These are phyloP conservation scores for Pseudochromis fuscus DNA, from an alignment of 2,797 vertebrate species.

Conservation along the genomic window DNA sequence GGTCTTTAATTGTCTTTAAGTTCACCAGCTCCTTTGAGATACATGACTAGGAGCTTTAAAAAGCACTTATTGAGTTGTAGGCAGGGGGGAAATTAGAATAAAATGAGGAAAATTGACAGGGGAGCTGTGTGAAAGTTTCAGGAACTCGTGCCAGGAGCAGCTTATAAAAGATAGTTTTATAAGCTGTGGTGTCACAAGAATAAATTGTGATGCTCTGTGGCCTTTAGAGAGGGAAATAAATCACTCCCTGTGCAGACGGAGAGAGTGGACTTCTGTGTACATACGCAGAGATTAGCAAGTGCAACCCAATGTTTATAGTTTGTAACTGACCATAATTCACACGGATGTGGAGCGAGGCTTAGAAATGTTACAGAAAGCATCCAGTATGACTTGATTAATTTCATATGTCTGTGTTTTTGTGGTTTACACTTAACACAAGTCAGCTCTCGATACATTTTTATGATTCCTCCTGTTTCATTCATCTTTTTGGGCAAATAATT, in stretches of 20 bases:
- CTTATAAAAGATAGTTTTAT: constrained; percentile 70
- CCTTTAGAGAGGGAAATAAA: constrained; percentile 68
- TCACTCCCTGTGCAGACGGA: constrained; percentile 47
- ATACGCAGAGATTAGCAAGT: constrained; percentile 27
- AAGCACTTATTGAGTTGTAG: constrained; percentile 39
- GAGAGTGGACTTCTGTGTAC: constrained; percentile 32
- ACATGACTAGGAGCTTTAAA: constrained; percentile 45
- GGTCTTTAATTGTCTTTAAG: constrained; percentile 36
- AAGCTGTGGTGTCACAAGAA: constrained; percentile 56
- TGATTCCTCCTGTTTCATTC: constrained; percentile 25
- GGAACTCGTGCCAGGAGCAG: constrained; percentile 61
- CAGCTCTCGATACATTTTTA: constrained; percentile 5
- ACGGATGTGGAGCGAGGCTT: background rate
- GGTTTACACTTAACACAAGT: constrained; percentile 17
- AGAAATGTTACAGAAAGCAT: background rate
- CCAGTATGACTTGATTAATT: background rate
- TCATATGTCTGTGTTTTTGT: constrained; percentile 8
- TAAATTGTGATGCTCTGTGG: constrained; percentile 63
- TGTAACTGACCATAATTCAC: constrained; percentile 38
- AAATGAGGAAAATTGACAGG: constrained; percentile 31
- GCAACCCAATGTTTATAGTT: constrained; percentile 29
- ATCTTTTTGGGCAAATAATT: constrained; percentile 19
- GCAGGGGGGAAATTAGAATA: constrained; percentile 18
- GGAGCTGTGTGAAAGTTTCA: constrained; percentile 54
- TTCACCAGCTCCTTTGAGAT: constrained; percentile 25